phyloP scores from a whole-genome alignment of 1,140 invertebrate genomes.

The Halyomorpha halys region DNA sequence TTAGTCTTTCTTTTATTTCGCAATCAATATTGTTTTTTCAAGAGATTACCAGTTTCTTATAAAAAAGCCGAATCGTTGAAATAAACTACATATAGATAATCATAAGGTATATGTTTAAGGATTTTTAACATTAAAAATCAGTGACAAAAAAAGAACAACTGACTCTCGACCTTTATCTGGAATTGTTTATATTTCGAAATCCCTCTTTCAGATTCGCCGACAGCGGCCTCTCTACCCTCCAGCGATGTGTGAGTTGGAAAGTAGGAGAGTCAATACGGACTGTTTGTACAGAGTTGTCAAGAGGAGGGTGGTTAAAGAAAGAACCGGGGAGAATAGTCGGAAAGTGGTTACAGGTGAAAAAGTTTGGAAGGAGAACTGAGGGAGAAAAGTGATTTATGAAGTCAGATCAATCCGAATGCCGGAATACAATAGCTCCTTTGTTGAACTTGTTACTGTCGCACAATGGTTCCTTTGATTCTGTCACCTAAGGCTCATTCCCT shows the following conservation, averaged over 20 bases:
- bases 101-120: too few species aligned
- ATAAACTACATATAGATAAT: too few species aligned
- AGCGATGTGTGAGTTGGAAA: conserved; percentile 4
- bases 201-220: background rate
- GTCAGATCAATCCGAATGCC: conserved; percentile 4
- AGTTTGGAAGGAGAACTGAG: conserved; percentile 2
- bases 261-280: conserved; percentile 1
- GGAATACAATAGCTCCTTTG: background rate
- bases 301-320: background rate
- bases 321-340: background rate
- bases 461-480: conserved; percentile 10
- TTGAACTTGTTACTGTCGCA: conserved; percentile 10
- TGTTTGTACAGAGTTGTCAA: conserved; percentile 4
- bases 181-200: background rate
- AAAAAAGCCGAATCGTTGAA: too few species aligned
- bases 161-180: background rate
- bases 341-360: conserved; percentile 7
- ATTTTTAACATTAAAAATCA: too few species aligned
- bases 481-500: background rate
- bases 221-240: background rate
- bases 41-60: too few species aligned
- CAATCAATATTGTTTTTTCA: too few species aligned
- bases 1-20: too few species aligned
- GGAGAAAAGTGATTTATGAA: conserved; percentile 17
- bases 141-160: too few species aligned